These are phyloP conservation scores for Laupala kohalensis DNA, from an alignment of 1,140 invertebrate species.

Conservation along the genomic window DNA sequence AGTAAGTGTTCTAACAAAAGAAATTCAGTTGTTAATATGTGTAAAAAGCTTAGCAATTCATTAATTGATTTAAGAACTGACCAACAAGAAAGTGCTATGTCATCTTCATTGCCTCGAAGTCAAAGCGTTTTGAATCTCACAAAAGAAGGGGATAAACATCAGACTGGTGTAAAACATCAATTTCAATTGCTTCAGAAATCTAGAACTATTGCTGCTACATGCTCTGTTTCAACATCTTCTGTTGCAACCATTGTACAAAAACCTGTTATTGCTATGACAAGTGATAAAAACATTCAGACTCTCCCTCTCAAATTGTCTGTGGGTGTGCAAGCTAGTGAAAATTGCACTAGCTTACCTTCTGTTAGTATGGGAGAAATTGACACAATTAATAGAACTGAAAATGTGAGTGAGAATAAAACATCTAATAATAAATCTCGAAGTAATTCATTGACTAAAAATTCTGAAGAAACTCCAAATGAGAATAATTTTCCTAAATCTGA, in stretches of 20 bases:
- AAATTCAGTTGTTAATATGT: background rate
- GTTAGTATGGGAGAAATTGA: too few species aligned
- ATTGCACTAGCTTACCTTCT: too few species aligned
- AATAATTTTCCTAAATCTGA: too few species aligned
- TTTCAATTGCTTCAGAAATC: background rate
- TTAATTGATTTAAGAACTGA: background rate
- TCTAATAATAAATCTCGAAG: too few species aligned
- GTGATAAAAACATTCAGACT: slow-evolving; percentile 31
- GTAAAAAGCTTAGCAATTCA: slow-evolving; percentile 5
- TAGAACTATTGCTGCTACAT: background rate
- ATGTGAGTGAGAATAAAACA: too few species aligned
- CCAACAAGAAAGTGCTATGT: background rate
- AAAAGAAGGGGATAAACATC: background rate
- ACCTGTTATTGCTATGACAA: slow-evolving; percentile 18
- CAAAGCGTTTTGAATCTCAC: slow-evolving; percentile 29
- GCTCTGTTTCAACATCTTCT: slow-evolving; percentile 27
- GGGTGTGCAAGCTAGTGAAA: slow-evolving; percentile 27
- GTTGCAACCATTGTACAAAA: slow-evolving; percentile 28
- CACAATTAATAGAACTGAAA: too few species aligned
- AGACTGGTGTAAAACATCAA: background rate
- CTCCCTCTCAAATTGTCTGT: slow-evolving; percentile 25
- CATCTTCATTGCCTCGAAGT: slow-evolving; percentile 20
- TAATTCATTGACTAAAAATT: too few species aligned
- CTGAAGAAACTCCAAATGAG: too few species aligned
- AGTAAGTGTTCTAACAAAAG: background rate